phyloP scores from a whole-genome alignment of 2,888 invertebrate genomes.

The Eilema caniola region DNA sequence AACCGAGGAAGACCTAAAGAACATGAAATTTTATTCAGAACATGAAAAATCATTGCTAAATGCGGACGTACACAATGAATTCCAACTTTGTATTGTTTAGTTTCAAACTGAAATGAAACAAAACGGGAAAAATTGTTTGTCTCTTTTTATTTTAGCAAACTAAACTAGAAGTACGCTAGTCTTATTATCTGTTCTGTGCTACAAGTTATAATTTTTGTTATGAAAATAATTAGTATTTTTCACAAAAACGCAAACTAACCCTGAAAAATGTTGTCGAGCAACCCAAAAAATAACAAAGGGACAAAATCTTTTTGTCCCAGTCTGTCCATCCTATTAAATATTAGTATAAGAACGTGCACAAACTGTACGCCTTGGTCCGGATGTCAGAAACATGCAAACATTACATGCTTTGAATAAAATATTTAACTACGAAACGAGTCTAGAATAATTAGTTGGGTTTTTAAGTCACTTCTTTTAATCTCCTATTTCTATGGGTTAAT shows the following conservation, averaged over 20 bases:
- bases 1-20: too few relatives aligned
- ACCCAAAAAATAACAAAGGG: slow-evolving; percentile 29
- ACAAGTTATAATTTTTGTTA: background rate
- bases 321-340: slow-evolving; percentile 45
- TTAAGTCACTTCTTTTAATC: background rate
- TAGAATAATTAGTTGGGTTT: slow-evolving; percentile 25
- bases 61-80: too few relatives aligned
- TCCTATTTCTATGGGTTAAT: too few relatives aligned
- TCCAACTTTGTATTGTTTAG: background rate
- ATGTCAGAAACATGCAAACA: slow-evolving; percentile 38
- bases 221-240: background rate
- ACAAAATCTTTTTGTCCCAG: slow-evolving; percentile 39
- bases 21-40: too few relatives aligned
- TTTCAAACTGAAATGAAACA: background rate
- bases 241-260: background rate
- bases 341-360: slow-evolving; percentile 34
- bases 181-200: too few relatives aligned
- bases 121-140: too few relatives aligned
- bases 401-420: slow-evolving; percentile 47
- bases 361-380: slow-evolving; percentile 19
- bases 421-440: slow-evolving; percentile 35
- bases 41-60: too few relatives aligned
- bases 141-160: background rate
- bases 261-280: background rate
- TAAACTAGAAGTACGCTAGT: background rate